Base-by-base conservation (phyloP, 2,888 invertebrate species). In the Fragum fragum region DNA sequence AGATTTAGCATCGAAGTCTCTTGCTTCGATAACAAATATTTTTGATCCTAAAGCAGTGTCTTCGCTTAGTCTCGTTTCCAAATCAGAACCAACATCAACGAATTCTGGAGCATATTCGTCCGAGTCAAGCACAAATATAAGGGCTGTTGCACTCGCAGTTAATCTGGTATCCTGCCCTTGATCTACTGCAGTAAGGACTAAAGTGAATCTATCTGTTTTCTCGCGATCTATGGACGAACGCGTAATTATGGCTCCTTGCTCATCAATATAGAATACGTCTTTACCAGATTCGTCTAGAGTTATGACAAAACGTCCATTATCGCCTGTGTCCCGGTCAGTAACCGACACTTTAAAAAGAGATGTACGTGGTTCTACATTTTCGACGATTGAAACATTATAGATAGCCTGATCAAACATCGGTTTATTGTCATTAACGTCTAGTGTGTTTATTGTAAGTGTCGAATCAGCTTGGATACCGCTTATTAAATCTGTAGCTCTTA, bases 1-100 rank as follows among this genome's bases (percentile, higher is more conserved):
- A 0, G 98, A 98, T 94, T 98, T 98, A 93, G 98, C 96, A 94
- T 99, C 99, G n/a, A 96, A 96, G 94, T 99, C 99, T 83, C 96
- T 96, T 0, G 99, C 99, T 53, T 96, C 95, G 1, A 98, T 97
- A 86, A 97, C 97, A 16, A 97, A 96, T 2, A 99, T 97, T 6
- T 97, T 96, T 1, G 97, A 96, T 0, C 98, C 98, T 3, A 97
- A 96, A 0, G 98, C 96, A 91, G 97, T 97, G 94, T 98, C 98
- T 95, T 99, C 99, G 87, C 97, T 96, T 42, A 98, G 95, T 91
- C 95, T 59, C 0, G 87, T 83, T 66, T 88, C 85, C 5, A 83
- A 39, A 36, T 82, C 79, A 0, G 83, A 85, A 2, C 80, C 79
- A 9, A 80, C 53, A 26, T 83, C 84, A 11, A 88, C 28, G 28